Evolutionary conservation across 2,113 vertebrate genomes (phyloP).

Genomic region (Strix aluco): DNA sequence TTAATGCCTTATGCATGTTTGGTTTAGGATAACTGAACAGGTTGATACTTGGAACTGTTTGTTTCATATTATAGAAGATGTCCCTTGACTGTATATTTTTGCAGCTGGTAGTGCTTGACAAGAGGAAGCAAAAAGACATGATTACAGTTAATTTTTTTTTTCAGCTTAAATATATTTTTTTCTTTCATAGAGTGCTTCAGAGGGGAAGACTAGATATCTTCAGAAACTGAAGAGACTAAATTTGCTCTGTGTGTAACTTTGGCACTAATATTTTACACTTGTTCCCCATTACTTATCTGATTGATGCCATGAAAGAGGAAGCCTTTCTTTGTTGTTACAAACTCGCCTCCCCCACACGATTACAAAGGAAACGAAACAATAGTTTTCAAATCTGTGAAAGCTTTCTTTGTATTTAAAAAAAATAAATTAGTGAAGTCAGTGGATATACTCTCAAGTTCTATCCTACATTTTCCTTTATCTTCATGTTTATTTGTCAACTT

Average conservation of each 20-base stretch:
- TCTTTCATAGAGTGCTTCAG: not conserved
- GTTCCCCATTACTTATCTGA: not conserved
- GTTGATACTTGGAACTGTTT: not conserved
- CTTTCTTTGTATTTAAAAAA: constrained; percentile 21
- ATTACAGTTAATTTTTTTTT: not conserved
- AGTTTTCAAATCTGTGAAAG: constrained; percentile 32
- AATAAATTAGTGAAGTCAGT: not conserved
- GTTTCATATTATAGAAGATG: not conserved
- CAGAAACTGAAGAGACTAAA: not conserved
- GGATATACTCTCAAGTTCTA: not conserved
- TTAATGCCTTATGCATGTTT: not conserved
- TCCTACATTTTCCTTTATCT: not conserved
- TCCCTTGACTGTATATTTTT: not conserved
- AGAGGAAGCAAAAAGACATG: not conserved
- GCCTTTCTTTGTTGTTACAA: not conserved
- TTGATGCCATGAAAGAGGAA: not conserved
- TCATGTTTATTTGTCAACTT: not conserved
- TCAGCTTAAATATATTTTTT: not conserved
- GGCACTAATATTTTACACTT: not conserved
- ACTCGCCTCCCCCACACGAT: not conserved
- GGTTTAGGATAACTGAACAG: not conserved
- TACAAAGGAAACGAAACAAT: constrained; percentile 39
- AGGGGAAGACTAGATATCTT: not conserved
- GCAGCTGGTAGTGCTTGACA: not conserved
- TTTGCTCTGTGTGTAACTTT: not conserved